These are phyloP conservation scores for Drosophila stalkeri DNA, from an alignment of 2,888 invertebrate species.

Conservation along the genomic window DNA sequence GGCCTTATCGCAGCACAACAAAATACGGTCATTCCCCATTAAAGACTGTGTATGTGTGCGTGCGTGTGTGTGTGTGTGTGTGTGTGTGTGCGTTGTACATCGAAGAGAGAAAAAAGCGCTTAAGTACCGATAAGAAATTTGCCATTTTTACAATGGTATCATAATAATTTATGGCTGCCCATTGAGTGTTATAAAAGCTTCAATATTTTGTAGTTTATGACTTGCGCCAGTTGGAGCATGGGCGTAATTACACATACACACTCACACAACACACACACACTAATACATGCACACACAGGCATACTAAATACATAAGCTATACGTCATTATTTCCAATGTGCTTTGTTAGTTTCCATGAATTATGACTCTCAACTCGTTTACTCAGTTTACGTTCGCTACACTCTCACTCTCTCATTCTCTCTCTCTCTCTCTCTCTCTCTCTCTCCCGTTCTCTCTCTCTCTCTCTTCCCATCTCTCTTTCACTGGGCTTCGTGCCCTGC, in stretches of 20 bases:
- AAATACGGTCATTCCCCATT: slow-evolving; percentile 25
- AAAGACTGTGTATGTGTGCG: neutral
- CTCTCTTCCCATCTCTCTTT: neutral
- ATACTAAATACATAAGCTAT: slow-evolving; percentile 53
- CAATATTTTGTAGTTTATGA: slow-evolving; percentile 83
- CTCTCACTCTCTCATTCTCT: slow-evolving; percentile 1
- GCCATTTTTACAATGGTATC: slow-evolving; percentile 82
- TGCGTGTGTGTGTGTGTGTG: neutral
- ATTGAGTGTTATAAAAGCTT: slow-evolving; percentile 83
- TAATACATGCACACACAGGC: slow-evolving; percentile 6
- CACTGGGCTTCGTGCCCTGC: slow-evolving; percentile 18
- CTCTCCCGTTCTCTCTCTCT: neutral
- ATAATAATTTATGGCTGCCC: slow-evolving; percentile 82
- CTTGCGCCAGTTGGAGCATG: slow-evolving; percentile 74
- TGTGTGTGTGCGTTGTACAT: neutral
- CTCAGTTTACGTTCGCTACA: slow-evolving; percentile 45
- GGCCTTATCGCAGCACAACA: slow-evolving; percentile 37
- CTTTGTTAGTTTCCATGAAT: slow-evolving; percentile 72
- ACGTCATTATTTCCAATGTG: slow-evolving; percentile 73
- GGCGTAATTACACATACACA: slow-evolving; percentile 76
- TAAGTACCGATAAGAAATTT: slow-evolving; percentile 82
- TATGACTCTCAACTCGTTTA: slow-evolving; percentile 67
- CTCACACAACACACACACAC: slow-evolving; percentile 17
- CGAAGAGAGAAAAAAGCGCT: slow-evolving; percentile 62
- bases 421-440: neutral